Base-by-base conservation (phyloP, 2,888 invertebrate genomes). In the Cosmopolites sordidus region DNA sequence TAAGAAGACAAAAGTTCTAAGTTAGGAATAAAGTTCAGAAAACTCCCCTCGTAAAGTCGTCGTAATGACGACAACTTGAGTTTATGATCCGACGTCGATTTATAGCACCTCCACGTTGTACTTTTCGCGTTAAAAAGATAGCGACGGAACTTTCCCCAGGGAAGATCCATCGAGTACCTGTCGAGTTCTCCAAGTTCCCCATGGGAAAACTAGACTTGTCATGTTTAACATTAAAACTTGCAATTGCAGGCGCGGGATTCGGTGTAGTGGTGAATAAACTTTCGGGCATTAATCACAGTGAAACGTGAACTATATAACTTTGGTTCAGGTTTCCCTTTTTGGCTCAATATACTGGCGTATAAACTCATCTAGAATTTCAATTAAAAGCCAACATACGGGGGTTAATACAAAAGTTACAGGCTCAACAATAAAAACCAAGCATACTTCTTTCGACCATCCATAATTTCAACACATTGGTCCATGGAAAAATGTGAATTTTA, bases 1-100 rank as follows among this genome's bases (percentile, higher is more conserved):
- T 22, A 39, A 46, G 30, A 27, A 16, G 33, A 8, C 16, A 15
- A 48, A 44, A 48, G 41, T 43, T 48, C 16, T 43, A 22, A 39
- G 22, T 29, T 12, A 17, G 43, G 44, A 53, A 48, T 43, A 39
- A 53, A 53, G 38, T 53, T 53, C 40, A 40, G 48, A 38, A 44
- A 48, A 44, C 48, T 53, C 44, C 39, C 27, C 48, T 44, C 48
- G 33, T 53, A 53, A 53, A 52, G 33, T 40, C 9, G 27, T 17
- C 38, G 22, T 47, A 47, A 47, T 47, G 43, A 42, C 43, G 30
- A 15, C 43, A 52, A 52, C 47, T 46, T 40, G 43, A 46, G 43
- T 45, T 53, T 48, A 53, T 48, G 40, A 48, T 43, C 44, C 27
- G 16, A 6, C 30, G 42, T 41, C 49, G 29, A 54, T 54, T 54